Percentiles rank a stretch among this genome's conserved stretches.
Evolutionary conservation across 2,113 vertebrate species (phyloP).

Genomic region (Hypomesus transpacificus): DNA sequence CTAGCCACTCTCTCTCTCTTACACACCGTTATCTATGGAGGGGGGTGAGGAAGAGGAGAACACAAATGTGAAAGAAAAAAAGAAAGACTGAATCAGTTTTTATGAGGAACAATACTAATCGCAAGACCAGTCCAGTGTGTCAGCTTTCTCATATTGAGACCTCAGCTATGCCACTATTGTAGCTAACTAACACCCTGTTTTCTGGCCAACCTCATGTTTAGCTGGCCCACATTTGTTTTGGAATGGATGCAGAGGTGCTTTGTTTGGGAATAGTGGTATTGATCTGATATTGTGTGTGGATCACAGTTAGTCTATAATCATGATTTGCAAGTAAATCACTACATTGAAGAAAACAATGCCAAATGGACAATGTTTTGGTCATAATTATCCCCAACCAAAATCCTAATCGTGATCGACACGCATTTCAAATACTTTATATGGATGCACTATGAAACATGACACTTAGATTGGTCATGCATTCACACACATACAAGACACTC

Average conservation of each 20-base stretch:
- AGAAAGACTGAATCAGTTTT: slow-evolving; percentile 71
- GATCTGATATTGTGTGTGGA: slow-evolving; percentile 81
- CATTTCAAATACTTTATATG: slow-evolving; percentile 60
- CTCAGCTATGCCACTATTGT: slow-evolving; percentile 98
- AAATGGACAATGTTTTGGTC: slow-evolving; percentile 63
- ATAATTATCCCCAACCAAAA: slow-evolving; percentile 72
- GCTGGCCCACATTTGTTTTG: slow-evolving; percentile 61
- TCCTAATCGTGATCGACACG: slow-evolving; percentile 68
- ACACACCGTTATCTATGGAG: slow-evolving; percentile 79
- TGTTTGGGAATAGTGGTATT: slow-evolving; percentile 77
- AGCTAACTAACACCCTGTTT: slow-evolving; percentile 60
- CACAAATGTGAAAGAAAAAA: slow-evolving; percentile 51
- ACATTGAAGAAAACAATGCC: slow-evolving; percentile 50
- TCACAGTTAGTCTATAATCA: slow-evolving; percentile 77
- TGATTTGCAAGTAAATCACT: slow-evolving; percentile 51
- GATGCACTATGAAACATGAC: slow-evolving; percentile 41
- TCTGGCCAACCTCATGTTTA: slow-evolving; percentile 27
- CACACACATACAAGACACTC: slow-evolving; percentile 4
- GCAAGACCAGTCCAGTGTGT: slow-evolving; percentile 88
- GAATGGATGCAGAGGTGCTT: slow-evolving; percentile 70
- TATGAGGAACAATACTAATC: slow-evolving; percentile 65
- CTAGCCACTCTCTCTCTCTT: slow-evolving; percentile 83
- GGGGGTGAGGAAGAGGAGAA: slow-evolving; percentile 42
- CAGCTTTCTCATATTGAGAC: slow-evolving; percentile 99
- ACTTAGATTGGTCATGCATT: slow-evolving; percentile 28